A percentile compares a stretch with the other conserved stretches of the same genome.
These are phyloP conservation scores for Torymus aiolomorphi DNA, from an alignment of 2,888 invertebrate species.

Conservation along the genomic window DNA sequence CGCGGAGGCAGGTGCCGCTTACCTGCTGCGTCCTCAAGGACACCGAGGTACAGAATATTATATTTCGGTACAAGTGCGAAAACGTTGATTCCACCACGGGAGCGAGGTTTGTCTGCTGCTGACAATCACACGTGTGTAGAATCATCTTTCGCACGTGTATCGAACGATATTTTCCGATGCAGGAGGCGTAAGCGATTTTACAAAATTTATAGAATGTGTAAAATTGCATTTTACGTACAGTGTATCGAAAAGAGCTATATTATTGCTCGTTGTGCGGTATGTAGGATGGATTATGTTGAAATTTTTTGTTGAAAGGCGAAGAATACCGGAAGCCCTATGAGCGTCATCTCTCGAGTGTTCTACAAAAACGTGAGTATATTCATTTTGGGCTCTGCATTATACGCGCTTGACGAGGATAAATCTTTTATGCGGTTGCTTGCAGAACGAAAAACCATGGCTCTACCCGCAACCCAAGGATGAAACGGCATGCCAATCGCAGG, in stretches of 20 bases:
- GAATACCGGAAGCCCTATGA: slow-evolving; percentile 74
- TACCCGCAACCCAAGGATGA: slow-evolving; percentile 71
- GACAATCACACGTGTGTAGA: too few species aligned
- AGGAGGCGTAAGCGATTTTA: too few species aligned
- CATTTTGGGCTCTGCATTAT: neutral
- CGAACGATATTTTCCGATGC: too few species aligned
- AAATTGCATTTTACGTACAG: too few species aligned
- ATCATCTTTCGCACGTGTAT: too few species aligned
- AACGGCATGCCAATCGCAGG: slow-evolving; percentile 67
- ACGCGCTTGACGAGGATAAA: neutral
- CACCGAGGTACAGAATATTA: slow-evolving; percentile 70
- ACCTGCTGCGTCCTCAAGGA: slow-evolving; percentile 73
- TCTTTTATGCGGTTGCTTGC: slow-evolving; percentile 21
- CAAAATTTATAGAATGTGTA: too few species aligned
- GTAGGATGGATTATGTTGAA: too few species aligned
- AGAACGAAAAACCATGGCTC: slow-evolving; percentile 73
- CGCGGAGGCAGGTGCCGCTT: slow-evolving; percentile 70
- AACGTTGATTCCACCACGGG: too few species aligned
- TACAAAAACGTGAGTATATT: slow-evolving; percentile 69
- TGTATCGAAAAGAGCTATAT: too few species aligned
- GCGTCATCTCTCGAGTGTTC: slow-evolving; percentile 72
- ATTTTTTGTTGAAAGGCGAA: slow-evolving; percentile 63
- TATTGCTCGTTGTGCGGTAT: too few species aligned
- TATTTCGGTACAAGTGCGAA: too few species aligned
- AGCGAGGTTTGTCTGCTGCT: too few species aligned